Evolutionary conservation across 2,113 vertebrate genomes (phyloP).

Genomic region (Forbesichthys papilliferus): DNA sequence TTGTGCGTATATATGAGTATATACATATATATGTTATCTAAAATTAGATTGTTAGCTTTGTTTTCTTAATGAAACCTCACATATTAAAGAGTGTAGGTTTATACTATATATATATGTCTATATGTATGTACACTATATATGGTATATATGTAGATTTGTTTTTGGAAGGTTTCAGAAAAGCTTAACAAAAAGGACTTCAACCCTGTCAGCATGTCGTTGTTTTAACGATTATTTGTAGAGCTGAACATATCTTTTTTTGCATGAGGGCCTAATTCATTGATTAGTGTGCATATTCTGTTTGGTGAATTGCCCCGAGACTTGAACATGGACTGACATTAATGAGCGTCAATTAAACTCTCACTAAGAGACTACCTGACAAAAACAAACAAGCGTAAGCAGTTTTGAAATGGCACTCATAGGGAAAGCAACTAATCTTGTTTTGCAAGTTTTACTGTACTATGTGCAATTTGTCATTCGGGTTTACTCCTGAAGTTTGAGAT

Average conservation of each 20-base stretch:
- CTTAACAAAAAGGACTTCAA: neutral
- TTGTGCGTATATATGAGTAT: too few species aligned
- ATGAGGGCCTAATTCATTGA: neutral
- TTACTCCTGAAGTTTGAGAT: neutral
- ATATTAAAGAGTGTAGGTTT: neutral
- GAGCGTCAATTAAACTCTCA: conserved; percentile 36
- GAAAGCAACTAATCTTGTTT: neutral
- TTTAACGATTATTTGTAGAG: conserved; percentile 20
- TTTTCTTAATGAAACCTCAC: neutral
- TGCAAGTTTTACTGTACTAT: neutral
- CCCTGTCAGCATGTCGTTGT: conserved; percentile 15
- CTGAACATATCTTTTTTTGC: neutral
- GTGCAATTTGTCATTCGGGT: neutral
- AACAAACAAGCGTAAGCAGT: neutral
- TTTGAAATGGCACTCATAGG: neutral
- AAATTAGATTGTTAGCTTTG: neutral
- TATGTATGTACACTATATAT: neutral
- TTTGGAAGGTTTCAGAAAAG: neutral
- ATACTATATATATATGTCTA: neutral
- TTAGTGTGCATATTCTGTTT: neutral
- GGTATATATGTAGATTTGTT: conserved; percentile 11
- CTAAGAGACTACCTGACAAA: conserved; percentile 3
- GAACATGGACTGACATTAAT: conserved; percentile 19
- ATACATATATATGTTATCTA: neutral
- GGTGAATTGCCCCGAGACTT: conserved; percentile 3